Evolutionary conservation across 2,113 vertebrate genomes (phyloP).

Genomic region (Eubucco bourcierii): DNA sequence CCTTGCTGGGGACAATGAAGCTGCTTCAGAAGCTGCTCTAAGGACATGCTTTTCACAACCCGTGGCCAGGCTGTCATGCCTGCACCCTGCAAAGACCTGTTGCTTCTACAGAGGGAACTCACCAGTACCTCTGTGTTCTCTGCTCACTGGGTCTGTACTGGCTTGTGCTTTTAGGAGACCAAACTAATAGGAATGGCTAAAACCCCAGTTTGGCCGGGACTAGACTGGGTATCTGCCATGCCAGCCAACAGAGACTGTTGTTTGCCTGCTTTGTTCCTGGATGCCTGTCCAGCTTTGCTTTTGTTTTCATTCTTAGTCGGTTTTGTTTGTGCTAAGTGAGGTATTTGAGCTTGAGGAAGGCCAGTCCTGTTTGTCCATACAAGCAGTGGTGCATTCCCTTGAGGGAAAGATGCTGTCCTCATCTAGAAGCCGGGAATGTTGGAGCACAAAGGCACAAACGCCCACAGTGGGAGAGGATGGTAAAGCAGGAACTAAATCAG

Average conservation of each 20-base stretch:
- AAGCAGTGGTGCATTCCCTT: not conserved
- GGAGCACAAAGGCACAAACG: not conserved
- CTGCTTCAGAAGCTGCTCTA: not conserved
- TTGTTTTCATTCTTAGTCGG: not conserved
- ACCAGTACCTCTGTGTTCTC: not conserved
- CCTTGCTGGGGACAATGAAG: rapidly evolving
- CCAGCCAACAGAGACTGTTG: not conserved
- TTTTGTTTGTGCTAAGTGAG: not conserved
- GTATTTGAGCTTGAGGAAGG: not conserved
- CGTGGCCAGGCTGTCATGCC: not conserved
- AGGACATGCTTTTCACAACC: not conserved
- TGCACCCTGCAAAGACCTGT: not conserved
- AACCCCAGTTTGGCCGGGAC: not conserved
- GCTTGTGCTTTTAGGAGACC: not conserved
- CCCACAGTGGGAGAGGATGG: not conserved
- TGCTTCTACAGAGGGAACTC: not conserved
- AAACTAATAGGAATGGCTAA: not conserved
- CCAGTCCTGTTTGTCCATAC: not conserved
- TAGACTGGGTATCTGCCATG: not conserved
- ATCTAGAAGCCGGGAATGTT: not conserved
- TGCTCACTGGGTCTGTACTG: not conserved
- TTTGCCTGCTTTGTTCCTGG: not conserved
- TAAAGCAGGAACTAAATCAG: not conserved
- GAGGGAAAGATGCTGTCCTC: not conserved
- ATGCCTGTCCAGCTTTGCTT: not conserved